phyloP scores from a whole-genome alignment of 2,797 vertebrate species.

The Poecilia picta region DNA sequence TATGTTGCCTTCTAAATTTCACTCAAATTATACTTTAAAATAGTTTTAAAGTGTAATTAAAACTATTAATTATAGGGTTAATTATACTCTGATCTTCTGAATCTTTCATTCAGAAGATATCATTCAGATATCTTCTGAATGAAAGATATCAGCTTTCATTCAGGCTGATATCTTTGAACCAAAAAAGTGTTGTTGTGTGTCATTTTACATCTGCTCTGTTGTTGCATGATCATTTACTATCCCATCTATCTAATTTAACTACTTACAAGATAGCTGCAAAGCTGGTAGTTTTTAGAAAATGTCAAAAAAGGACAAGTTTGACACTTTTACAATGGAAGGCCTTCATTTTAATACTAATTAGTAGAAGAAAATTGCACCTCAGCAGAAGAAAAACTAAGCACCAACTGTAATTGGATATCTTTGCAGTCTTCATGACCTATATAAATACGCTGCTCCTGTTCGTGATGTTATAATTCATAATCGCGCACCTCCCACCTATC shows the following conservation, averaged over 20 bases:
- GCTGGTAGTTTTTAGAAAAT: constrained; percentile 47
- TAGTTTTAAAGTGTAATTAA: not conserved
- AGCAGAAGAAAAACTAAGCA: not conserved
- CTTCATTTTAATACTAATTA: constrained; percentile 19
- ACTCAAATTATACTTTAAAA: not conserved
- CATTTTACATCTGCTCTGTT: constrained; percentile 11
- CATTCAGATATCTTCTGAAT: too few relatives aligned
- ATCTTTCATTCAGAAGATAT: too few relatives aligned
- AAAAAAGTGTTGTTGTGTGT: constrained; percentile 45
- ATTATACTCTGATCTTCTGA: too few relatives aligned
- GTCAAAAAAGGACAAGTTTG: constrained; percentile 14
- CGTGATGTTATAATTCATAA: constrained; percentile 22
- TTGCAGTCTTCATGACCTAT: constrained; percentile 15
- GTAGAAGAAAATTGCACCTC: constrained; percentile 19
- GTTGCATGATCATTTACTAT: constrained; percentile 40
- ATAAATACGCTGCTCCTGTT: constrained; percentile 12
- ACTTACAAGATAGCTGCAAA: constrained; percentile 42
- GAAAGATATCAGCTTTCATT: constrained; percentile 1
- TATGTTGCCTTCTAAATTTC: not conserved
- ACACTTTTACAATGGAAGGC: constrained; percentile 14
- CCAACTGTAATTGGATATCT: constrained; percentile 15
- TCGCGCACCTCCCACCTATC: constrained; percentile 23
- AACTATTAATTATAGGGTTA: too few relatives aligned
- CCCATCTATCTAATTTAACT: constrained; percentile 23
- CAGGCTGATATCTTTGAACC: constrained; percentile 23